A percentile compares a stretch with the other conserved stretches of the same genome.
Conservation (phyloP, 2,888 invertebrate species). For the Sthenelais limicola region DNA sequence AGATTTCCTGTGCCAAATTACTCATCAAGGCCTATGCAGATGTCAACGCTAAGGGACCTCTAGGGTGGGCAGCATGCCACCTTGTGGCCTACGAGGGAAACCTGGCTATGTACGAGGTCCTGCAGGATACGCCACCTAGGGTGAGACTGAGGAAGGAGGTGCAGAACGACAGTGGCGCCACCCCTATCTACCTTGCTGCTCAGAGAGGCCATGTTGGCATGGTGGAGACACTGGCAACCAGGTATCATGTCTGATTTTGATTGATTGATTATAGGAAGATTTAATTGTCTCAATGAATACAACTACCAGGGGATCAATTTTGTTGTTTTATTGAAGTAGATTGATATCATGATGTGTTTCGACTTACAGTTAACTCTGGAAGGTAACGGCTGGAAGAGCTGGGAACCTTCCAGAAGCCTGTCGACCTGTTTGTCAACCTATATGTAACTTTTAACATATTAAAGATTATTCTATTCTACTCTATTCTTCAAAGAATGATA, state of each 20-base stretch:
- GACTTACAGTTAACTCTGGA: too few species aligned
- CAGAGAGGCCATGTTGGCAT: conserved; percentile 46
- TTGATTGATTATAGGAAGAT: too few species aligned
- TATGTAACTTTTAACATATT: too few species aligned
- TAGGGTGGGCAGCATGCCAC: conserved; percentile 47
- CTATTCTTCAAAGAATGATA: too few species aligned
- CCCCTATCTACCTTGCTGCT: conserved; percentile 49
- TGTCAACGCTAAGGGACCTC: conserved; percentile 46
- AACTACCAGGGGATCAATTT: too few species aligned
- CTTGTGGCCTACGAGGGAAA: conserved; percentile 46
- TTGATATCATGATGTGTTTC: too few species aligned
- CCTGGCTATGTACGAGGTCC: conserved; percentile 39
- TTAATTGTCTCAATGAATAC: too few species aligned
- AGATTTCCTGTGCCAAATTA: conserved; percentile 40
- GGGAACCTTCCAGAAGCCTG: too few species aligned
- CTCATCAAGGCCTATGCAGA: conserved; percentile 45
- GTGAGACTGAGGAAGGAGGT: neutral
- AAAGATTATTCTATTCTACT: too few species aligned
- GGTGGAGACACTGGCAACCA: conserved; percentile 38
- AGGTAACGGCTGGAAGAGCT: too few species aligned
- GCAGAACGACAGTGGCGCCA: conserved; percentile 48
- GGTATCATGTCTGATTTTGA: neutral
- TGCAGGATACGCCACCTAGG: conserved; percentile 9
- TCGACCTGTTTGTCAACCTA: too few species aligned
- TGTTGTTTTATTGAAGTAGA: too few species aligned